Evolutionary conservation across 1,140 invertebrate genomes (phyloP), one percentile per base, ranked within the genome.

Genomic region (Zaprionus gabonicus): DNA sequence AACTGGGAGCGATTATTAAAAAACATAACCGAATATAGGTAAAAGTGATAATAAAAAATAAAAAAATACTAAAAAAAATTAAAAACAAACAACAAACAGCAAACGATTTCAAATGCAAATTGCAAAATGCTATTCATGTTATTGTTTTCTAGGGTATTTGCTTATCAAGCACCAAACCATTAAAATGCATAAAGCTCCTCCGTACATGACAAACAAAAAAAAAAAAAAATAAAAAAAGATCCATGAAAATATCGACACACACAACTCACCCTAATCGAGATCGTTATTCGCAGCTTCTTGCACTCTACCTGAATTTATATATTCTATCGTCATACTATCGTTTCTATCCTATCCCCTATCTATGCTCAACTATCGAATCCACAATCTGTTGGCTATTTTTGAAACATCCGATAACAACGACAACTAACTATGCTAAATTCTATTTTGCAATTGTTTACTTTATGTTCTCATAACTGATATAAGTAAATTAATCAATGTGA

Each of bases 1-100:
- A 93, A 93, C 90, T 93, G 92, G 92, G 92, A 93, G 92, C 92
- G 92, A 93, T 92, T 93, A 90, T 91, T 93, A 91, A 93, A 93
- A 90, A 93, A 93, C 91, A 92, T 93, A 91, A 91, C 87, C 83
- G 92, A 93, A 93, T 93, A 93, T 93, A 93, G 92, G 92, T 93
- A 93, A 93, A 91, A 78, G 75, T 76, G 82, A 71, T 68, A 73
- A 62, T 62, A 51, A 65, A 63, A 77, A n/a, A 57, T 58, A 70
- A 71, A 63, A 66, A 51, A 72, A 58, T 66, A 15, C 13, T 34
- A 34, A 34, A 34, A 27, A 27, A 27, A 27, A 27, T 27, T 27
- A 10, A 10, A 71, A 65, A 66, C 44, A 74, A 10, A 78, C 31
- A 67, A 81, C 60, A 72, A 70, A 66, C 65, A 76, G 63, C 34